Conservation (phyloP, 2,113 vertebrate genomes). For the Zosterops lateralis region DNA sequence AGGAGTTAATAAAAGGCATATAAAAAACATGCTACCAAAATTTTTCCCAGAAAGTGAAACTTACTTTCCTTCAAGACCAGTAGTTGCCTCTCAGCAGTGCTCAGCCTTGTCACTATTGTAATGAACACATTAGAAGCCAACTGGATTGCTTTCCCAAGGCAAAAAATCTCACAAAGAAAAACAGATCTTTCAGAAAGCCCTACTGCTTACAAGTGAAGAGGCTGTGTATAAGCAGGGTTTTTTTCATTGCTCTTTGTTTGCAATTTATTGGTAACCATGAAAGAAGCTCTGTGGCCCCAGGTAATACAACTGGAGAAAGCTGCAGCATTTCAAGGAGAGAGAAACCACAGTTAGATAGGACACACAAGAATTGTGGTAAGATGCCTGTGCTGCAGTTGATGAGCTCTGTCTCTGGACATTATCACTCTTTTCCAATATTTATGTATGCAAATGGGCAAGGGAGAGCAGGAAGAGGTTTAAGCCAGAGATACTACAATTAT, state of each 20-base stretch:
- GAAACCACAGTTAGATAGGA: background rate
- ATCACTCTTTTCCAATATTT: background rate
- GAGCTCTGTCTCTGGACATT: background rate
- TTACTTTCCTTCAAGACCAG: background rate
- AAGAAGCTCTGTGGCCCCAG: background rate
- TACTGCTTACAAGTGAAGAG: background rate
- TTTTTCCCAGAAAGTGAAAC: background rate
- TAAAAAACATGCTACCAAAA: background rate
- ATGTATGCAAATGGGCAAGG: background rate
- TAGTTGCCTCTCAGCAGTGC: background rate
- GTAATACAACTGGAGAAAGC: constrained; percentile 1
- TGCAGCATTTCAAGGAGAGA: background rate
- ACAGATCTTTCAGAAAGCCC: constrained; percentile 1
- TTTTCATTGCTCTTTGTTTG: constrained; percentile 8
- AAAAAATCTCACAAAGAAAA: background rate
- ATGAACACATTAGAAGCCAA: constrained; percentile 26
- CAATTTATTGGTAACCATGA: background rate
- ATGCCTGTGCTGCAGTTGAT: background rate
- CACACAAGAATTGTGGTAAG: background rate
- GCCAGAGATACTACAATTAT: background rate
- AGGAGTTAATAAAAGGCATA: background rate
- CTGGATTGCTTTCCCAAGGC: constrained; percentile 31
- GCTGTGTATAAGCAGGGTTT: background rate
- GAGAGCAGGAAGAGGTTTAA: background rate
- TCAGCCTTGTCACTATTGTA: background rate